Conservation (phyloP, 2,113 vertebrate genomes). For the Pleuronectes platessa region DNA sequence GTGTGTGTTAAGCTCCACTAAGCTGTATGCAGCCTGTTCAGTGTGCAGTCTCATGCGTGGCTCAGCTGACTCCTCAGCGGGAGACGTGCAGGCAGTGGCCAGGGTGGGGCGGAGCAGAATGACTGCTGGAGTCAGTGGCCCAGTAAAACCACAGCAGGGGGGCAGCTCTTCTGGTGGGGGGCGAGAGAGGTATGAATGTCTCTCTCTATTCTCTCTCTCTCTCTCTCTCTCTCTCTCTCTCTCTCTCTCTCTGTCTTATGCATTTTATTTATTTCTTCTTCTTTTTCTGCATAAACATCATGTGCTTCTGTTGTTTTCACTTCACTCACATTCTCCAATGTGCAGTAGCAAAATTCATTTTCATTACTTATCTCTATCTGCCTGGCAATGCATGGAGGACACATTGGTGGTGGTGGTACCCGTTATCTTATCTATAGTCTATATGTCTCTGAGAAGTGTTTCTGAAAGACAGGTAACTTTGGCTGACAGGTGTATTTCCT, state of each 20-base stretch:
- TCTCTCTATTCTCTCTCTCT: too few relatives aligned
- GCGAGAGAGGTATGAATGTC: constrained; percentile 51
- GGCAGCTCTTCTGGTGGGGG: constrained; percentile 47
- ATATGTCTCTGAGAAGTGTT: constrained; percentile 10
- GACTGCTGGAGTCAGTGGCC: constrained; percentile 74
- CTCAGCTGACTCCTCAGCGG: constrained; percentile 72
- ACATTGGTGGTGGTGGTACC: background rate
- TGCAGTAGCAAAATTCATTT: background rate
- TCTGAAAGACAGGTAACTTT: background rate
- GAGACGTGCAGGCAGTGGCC: constrained; percentile 58
- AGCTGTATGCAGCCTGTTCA: constrained; percentile 58
- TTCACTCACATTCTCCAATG: background rate
- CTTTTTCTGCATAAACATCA: background rate
- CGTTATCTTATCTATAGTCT: constrained; percentile 8
- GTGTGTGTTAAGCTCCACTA: constrained; percentile 43
- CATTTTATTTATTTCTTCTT: constrained; percentile 21
- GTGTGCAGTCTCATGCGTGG: constrained; percentile 69
- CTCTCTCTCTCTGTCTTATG: constrained; percentile 6
- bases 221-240: constrained; percentile 45
- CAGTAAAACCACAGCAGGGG: constrained; percentile 71
- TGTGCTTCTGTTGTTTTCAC: background rate
- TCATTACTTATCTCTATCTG: constrained; percentile 36
- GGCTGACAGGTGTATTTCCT: background rate
- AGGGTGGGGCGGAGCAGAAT: constrained; percentile 49
- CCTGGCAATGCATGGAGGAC: constrained; percentile 18